Evolutionary conservation across 2,888 invertebrate genomes (phyloP).

Genomic region (Apeira syringaria): DNA sequence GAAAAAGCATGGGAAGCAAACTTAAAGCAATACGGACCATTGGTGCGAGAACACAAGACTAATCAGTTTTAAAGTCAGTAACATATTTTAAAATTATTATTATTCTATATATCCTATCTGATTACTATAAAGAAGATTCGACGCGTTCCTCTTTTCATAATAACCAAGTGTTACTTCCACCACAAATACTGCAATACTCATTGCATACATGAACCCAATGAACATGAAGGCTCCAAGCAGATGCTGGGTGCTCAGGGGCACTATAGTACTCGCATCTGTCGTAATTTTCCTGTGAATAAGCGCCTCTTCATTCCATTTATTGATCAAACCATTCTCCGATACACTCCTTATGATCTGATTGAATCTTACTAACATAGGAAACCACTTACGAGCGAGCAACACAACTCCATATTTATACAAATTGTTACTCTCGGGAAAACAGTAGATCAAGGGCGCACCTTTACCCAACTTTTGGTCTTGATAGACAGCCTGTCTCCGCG

Average conservation of each 20-base stretch:
- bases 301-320: slow-evolving; percentile 76
- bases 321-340: slow-evolving; percentile 74
- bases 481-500: slow-evolving; percentile 72
- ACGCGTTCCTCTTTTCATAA: slow-evolving; percentile 17
- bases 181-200: slow-evolving; percentile 62
- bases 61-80: too few relatives aligned
- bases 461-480: slow-evolving; percentile 71
- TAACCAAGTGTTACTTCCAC: slow-evolving; percentile 47
- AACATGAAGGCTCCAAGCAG: slow-evolving; percentile 76
- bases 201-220: slow-evolving; percentile 66
- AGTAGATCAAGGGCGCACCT: slow-evolving; percentile 68
- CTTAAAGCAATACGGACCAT: too few relatives aligned
- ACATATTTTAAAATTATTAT: neutral
- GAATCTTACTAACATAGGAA: slow-evolving; percentile 68
- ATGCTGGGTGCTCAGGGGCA: slow-evolving; percentile 66
- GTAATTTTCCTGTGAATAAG: slow-evolving; percentile 51
- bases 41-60: too few relatives aligned
- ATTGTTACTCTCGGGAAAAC: slow-evolving; percentile 72
- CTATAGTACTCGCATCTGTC: slow-evolving; percentile 56
- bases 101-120: neutral
- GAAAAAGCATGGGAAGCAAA: too few relatives aligned
- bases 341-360: slow-evolving; percentile 74
- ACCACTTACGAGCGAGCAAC: slow-evolving; percentile 71
- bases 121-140: neutral
- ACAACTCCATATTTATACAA: slow-evolving; percentile 80